Evolutionary conservation across 1,140 invertebrate species (phyloP).

Genomic region (Phymastichus coffea): DNA sequence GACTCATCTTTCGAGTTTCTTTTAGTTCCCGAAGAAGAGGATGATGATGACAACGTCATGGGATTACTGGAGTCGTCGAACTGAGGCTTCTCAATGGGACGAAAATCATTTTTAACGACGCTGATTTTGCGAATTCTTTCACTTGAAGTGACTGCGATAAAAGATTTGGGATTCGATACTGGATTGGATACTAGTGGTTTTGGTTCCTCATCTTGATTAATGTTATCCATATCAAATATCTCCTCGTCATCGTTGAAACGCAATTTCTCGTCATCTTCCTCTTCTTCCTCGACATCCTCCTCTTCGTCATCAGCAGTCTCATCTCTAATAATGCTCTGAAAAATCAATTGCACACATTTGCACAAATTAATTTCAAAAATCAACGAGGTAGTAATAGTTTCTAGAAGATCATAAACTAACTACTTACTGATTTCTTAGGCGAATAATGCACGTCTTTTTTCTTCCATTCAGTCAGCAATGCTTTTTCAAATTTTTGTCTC

Average conservation of each 20-base stretch:
- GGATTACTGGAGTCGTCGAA: slow-evolving; percentile 40
- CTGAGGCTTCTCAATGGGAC: slow-evolving; percentile 54
- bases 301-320: slow-evolving; percentile 15
- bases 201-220: slow-evolving; percentile 56
- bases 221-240: slow-evolving; percentile 69
- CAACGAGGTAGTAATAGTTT: neutral
- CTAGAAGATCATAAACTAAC: neutral
- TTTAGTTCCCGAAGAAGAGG: slow-evolving; percentile 31
- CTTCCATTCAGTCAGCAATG: slow-evolving; percentile 49
- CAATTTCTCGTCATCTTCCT: slow-evolving; percentile 38
- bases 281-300: slow-evolving; percentile 23
- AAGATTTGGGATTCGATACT: slow-evolving; percentile 46
- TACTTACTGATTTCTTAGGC: slow-evolving; percentile 9
- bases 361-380: neutral
- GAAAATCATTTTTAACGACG: slow-evolving; percentile 63
- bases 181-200: slow-evolving; percentile 17
- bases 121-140: slow-evolving; percentile 53
- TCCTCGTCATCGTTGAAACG: slow-evolving; percentile 56
- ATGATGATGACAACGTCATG: slow-evolving; percentile 8
- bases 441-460: slow-evolving; percentile 16
- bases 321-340: slow-evolving; percentile 6
- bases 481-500: slow-evolving; percentile 50
- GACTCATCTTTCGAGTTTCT: slow-evolving; percentile 49
- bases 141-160: slow-evolving; percentile 48
- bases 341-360: too few species aligned